Conservation (phyloP, 1,140 invertebrate species). For the Cherax destructor region DNA sequence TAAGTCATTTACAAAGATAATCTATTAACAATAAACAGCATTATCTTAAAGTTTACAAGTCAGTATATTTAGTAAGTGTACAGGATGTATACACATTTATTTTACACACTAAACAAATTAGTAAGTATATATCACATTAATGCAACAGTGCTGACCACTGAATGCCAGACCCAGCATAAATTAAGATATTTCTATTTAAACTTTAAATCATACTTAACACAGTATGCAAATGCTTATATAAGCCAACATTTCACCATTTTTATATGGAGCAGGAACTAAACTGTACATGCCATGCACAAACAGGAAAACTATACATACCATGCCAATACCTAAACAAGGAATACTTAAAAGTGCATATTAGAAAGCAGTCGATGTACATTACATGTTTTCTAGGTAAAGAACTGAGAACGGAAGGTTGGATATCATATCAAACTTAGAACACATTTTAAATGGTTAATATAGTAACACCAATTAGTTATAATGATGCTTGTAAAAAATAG, state of each 20-base stretch:
- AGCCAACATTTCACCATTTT: not conserved
- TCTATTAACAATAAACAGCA: not conserved
- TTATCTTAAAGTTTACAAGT: not conserved
- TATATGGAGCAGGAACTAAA: conserved; percentile 5
- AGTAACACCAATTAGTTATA: not conserved
- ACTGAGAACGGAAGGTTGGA: conserved; percentile 1
- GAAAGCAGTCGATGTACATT: not conserved
- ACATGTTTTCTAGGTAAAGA: not conserved
- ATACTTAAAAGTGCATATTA: not conserved
- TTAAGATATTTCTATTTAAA: not conserved
- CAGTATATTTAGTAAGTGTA: conserved; percentile 18
- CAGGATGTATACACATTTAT: conserved; percentile 27
- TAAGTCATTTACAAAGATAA: conserved; percentile 1
- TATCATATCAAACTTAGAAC: not conserved
- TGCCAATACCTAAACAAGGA: too few species aligned
- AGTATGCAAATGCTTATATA: not conserved
- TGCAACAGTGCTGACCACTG: too few species aligned
- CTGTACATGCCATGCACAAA: conserved; percentile 9
- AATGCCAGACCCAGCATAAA: not conserved
- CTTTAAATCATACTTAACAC: not conserved
- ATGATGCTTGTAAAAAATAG: too few species aligned
- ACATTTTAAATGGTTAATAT: not conserved
- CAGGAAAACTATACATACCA: not conserved
- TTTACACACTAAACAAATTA: not conserved
- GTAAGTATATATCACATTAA: too few species aligned